Percentiles rank a stretch among this genome's conserved stretches.
phyloP scores from a whole-genome alignment of 1,140 invertebrate genomes.

The Hetaerina americana region DNA sequence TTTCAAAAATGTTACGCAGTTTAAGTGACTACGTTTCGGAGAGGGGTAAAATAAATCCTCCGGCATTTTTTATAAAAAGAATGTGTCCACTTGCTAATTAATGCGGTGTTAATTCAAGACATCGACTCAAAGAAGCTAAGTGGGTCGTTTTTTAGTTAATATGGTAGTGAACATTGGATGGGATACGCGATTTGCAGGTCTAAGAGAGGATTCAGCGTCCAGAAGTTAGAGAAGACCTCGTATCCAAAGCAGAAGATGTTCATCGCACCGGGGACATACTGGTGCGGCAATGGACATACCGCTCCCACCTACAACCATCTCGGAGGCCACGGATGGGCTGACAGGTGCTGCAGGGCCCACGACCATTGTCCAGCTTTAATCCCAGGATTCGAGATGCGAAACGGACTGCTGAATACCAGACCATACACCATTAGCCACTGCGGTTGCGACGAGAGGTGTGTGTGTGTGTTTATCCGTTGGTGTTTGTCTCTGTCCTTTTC shows the following conservation, averaged over 20 bases:
- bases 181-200: neutral
- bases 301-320: slow-evolving; percentile 48
- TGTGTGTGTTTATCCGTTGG: no score
- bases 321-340: slow-evolving; percentile 49
- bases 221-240: neutral
- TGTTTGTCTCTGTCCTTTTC: no score
- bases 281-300: slow-evolving; percentile 66
- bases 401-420: slow-evolving; percentile 62
- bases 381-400: slow-evolving; percentile 48
- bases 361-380: slow-evolving; percentile 56
- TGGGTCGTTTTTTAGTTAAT: no score
- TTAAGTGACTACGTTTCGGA: no score
- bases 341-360: slow-evolving; percentile 69
- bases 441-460: slow-evolving; percentile 65
- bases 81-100: no score
- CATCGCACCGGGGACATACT: slow-evolving; percentile 61
- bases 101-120: no score
- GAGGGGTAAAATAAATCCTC: no score
- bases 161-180: no score
- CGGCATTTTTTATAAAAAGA: no score
- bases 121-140: no score
- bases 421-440: slow-evolving; percentile 79
- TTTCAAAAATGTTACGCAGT: no score
- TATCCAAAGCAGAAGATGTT: neutral
- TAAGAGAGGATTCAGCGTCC: neutral